Evolutionary conservation across 2,113 vertebrate genomes (phyloP).

Genomic region (Chamaea fasciata): DNA sequence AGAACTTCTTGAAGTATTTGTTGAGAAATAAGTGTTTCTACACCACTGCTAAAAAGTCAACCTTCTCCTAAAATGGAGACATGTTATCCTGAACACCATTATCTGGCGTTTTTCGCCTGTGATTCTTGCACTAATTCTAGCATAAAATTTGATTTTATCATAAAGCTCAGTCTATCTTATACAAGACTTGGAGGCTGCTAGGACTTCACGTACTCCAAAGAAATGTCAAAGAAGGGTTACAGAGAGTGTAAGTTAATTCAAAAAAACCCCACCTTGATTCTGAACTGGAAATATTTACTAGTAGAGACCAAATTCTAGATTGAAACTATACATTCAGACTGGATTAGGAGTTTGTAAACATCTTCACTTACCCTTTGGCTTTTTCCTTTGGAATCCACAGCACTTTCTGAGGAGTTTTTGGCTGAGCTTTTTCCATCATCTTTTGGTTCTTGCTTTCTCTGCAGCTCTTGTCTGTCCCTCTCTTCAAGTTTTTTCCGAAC

Average conservation of each 20-base stretch:
- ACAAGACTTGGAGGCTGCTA: background rate
- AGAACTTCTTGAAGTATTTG: background rate
- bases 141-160: background rate
- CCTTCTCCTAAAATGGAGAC: background rate
- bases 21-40: background rate
- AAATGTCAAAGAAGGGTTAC: background rate
- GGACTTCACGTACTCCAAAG: background rate
- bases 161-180: background rate
- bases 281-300: background rate
- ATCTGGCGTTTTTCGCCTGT: background rate
- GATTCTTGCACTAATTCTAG: background rate
- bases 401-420: slow-evolving; percentile 69
- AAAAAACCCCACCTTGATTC: background rate
- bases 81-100: background rate
- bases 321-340: background rate
- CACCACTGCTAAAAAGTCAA: background rate
- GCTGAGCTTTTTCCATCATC: slow-evolving; percentile 69
- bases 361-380: slow-evolving; percentile 69
- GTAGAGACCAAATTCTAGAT: background rate
- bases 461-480: slow-evolving; percentile 86
- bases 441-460: slow-evolving; percentile 76
- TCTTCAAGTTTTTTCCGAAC: slow-evolving; percentile 95
- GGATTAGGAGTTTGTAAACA: background rate
- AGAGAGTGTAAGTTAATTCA: background rate
- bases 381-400: slow-evolving; percentile 75